These are phyloP conservation scores for Gymnoscelis rufifasciata DNA, from an alignment of 2,888 invertebrate species.

Conservation along the genomic window DNA sequence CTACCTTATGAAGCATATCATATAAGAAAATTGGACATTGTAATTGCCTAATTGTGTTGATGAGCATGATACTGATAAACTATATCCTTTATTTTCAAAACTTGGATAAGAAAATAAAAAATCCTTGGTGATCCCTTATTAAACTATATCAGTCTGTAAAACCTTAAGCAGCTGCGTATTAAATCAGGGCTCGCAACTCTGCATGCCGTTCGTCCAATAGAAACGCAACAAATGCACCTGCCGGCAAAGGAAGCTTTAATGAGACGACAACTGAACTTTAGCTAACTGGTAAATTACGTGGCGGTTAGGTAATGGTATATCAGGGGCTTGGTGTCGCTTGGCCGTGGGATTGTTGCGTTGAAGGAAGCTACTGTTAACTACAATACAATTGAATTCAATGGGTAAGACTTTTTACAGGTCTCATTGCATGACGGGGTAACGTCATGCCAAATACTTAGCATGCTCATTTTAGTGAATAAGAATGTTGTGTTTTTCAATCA, in stretches of 20 bases:
- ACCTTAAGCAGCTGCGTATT: slow-evolving; percentile 52
- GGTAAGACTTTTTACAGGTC: too few relatives aligned
- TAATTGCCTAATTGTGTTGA: too few relatives aligned
- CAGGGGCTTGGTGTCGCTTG: slow-evolving; percentile 9
- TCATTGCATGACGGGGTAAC: too few relatives aligned
- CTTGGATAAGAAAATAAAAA: too few relatives aligned
- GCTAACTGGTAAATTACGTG: slow-evolving; percentile 10
- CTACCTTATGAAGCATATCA: too few relatives aligned
- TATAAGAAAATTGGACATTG: too few relatives aligned
- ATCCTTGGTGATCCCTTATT: too few relatives aligned
- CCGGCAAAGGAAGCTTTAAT: slow-evolving; percentile 62
- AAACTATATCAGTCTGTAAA: slow-evolving; percentile 4
- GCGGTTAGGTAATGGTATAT: slow-evolving; percentile 11
- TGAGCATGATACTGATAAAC: too few relatives aligned
- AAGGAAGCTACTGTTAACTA: background rate
- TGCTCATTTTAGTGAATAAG: too few relatives aligned
- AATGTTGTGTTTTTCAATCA: too few relatives aligned
- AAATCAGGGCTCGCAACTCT: slow-evolving; percentile 60
- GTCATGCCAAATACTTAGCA: too few relatives aligned
- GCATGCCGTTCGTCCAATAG: slow-evolving; percentile 51
- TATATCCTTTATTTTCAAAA: too few relatives aligned
- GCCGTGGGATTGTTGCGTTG: slow-evolving; percentile 5
- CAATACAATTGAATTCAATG: background rate
- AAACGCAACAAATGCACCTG: slow-evolving; percentile 56
- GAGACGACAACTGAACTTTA: slow-evolving; percentile 35